Evolutionary conservation across 2,888 invertebrate genomes (phyloP), one percentile per base, ranked within the genome.

Genomic region (Epiperipatus broadwayi): DNA sequence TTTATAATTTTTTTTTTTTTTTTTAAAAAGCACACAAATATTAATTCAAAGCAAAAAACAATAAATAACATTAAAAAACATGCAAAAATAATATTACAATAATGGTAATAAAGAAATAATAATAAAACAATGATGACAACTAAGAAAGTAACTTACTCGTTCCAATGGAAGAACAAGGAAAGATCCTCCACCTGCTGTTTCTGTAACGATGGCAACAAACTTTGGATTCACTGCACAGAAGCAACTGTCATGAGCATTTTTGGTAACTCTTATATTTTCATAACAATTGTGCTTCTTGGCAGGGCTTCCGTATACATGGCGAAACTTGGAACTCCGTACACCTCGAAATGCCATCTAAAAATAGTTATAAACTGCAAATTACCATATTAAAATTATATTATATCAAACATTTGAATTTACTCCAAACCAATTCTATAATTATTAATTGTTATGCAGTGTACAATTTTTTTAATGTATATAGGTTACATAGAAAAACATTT

Each of bases 191-290:
- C 89, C 89, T 41, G 87, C 89, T 38, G 85, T 85, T 62, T 95
- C 93, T 33, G 89, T 87, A 57, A 91, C 91, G 55, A 91, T 84
- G 48, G 93, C 91, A 58, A 93, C 67, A 66, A 89, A 91, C 64
- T 89, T 91, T 35, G 93, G 93, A 66, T 95, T 95, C 53, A 93
- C 91, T 49, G 89, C 85, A 69, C 91, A 93, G 64, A 93, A 93
- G 48, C 87, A 87, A 45, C 89, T 85, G 61, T 95, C 95, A 81
- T 93, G 93, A 58, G 89, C 89, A 48, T 63, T 63, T 63, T 91
- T 87, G 46, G 89, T 89, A 47, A 93, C 89, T 59, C 87, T 70
- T 55, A 95, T 77, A 64, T 89, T 89, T 66, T 95, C 93, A 67
- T 85, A 93, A 66, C 91, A 91, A 65, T 85, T 83, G 60, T 93